Evolutionary conservation across 2,797 vertebrate genomes (phyloP), one percentile per base, ranked within the genome.

Genomic region (Sphenodon punctatus): DNA sequence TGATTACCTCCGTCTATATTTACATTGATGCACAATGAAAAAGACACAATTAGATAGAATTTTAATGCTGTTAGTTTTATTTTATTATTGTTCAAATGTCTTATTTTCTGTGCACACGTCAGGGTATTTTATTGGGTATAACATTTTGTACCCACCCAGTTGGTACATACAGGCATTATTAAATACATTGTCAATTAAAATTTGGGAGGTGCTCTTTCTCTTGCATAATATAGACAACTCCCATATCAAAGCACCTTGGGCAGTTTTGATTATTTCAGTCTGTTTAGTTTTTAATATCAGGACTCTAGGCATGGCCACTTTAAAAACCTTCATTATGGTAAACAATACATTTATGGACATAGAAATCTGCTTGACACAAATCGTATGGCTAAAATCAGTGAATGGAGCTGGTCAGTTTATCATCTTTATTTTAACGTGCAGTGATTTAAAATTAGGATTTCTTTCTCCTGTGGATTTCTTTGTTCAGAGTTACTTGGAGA

Each of bases 1-100:
- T 94, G 95, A 94, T 95, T 94, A 92, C 95, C 95, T 95, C 88
- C 53, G 91, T 91, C 93, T 92, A 91, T 95, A 95, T 94, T 91
- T 94, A 92, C 88, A 87, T 89, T 94, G 93, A 93, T 90, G 80
- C 86, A 93, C 92, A 88, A 10, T 81, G 78, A 89, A 85, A 89
- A 92, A 91, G 92, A 91, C 91, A 92, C 91, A 93, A 42, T 88
- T 90, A 91, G 93, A 92, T 89, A 78, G 80, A 78, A 46, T 88
- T 89, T 91, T 92, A 94, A 90, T 74, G 76, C 70, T 56, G 64
- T 72, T 90, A 79, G 67, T 92, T 92, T 94, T 93, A 87, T 93
- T 92, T 94, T 93, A 91, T 93, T 92, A 92, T 87, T 92, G 90
- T 89, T 95, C 95, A 93, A 94, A 84, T 72, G 84, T 82, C 92